Evolutionary conservation across 2,888 invertebrate genomes (phyloP), one percentile per base, ranked within the genome.

Genomic region (Calephelis perditalis): DNA sequence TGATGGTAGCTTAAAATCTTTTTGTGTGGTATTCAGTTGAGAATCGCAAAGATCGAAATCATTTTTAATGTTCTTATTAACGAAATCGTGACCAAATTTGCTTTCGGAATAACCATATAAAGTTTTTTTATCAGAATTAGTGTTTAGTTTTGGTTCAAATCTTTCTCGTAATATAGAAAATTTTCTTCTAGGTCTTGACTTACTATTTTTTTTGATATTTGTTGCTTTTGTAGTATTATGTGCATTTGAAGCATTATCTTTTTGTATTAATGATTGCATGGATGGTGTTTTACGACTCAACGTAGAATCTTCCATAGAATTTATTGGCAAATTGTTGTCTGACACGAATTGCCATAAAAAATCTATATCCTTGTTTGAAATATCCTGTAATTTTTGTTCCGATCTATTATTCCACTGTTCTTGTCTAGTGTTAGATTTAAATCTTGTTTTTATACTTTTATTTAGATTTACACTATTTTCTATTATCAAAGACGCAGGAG

Each of bases 121-220:
- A 54, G 82, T 79, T 79, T 90, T 91, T 77, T 89, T 88, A 68
- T 91, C 90, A 0, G 87, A 87, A 73, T 84, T 78, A 57, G 82
- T 74, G 63, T 82, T 82, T 43, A 72, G 62, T 73, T 86, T 87
- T 35, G 91, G 91, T 75, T 93, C 93, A 75, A 93, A 92, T 64
- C 86, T 87, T 70, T 93, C 93, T 68, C 92, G 83, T 15, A 93
- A 73, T 62, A 92, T 83, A 5, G 92, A 92, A 77, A 92, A 92
- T 73, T 92, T 93, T 67, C 92, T 79, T 62, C 92, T 82, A 0
- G 92, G 92, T 71, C 86, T 86, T 67, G 78, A 86, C 63, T 82
- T 78, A 10, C 73, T 70, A 55, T 72, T 79, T 70, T 89, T 91
- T 71, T 86, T 89, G n/a, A 77, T 74, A 63, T 84, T 85, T 7